Evolutionary conservation across 2,113 vertebrate genomes (phyloP).

Genomic region (Corythoichthys haematopterus): DNA sequence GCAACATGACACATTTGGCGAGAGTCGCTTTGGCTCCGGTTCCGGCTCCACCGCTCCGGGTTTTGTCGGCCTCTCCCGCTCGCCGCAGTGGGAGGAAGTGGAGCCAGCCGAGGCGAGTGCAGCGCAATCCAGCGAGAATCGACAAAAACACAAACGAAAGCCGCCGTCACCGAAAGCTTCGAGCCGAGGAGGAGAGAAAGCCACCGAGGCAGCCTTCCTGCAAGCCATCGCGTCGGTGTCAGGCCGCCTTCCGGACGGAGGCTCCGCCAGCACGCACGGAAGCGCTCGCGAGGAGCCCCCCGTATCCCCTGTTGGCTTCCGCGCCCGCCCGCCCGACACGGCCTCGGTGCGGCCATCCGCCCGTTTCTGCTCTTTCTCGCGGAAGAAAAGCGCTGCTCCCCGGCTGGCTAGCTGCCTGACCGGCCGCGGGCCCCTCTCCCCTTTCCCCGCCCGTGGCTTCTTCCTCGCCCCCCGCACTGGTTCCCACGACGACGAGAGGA

Average conservation of each 20-base stretch:
- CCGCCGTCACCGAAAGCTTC: neutral
- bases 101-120: conserved; percentile 40
- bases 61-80: conserved; percentile 48
- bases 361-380: neutral
- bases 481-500: conserved; percentile 16
- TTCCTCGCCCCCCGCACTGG: conserved; percentile 30
- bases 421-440: conserved; percentile 17
- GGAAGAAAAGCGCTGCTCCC: conserved; percentile 20
- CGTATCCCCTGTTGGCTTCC: neutral
- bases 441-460: conserved; percentile 21
- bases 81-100: conserved; percentile 70
- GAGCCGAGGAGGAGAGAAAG: neutral
- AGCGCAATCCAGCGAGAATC: conserved; percentile 7
- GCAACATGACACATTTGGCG: neutral
- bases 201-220: neutral
- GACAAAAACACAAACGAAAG: conserved; percentile 15
- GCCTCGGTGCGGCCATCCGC: neutral
- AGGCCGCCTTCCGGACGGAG: neutral
- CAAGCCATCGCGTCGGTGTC: neutral
- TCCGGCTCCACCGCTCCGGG: conserved; percentile 44
- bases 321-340: too few species aligned
- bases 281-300: conserved; percentile 13
- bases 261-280: conserved; percentile 8
- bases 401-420: neutral
- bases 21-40: neutral